Conservation (phyloP, 2,113 vertebrate genomes). For the Sarotherodon lohbergeri region DNA sequence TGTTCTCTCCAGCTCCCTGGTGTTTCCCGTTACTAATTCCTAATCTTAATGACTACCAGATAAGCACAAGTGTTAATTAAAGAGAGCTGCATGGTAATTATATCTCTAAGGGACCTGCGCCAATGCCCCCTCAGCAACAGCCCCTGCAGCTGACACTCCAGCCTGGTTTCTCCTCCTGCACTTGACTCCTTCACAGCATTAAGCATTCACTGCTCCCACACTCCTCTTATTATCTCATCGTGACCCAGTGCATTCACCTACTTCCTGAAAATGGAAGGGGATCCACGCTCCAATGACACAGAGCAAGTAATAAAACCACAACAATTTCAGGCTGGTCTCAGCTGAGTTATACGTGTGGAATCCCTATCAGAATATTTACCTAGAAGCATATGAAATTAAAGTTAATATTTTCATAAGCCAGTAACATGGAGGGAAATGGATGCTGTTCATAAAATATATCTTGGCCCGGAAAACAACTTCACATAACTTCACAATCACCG, state of each 20-base stretch:
- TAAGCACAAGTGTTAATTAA: slow-evolving; percentile 60
- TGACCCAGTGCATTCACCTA: slow-evolving; percentile 35
- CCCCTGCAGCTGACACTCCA: slow-evolving; percentile 36
- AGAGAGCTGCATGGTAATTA: slow-evolving; percentile 49
- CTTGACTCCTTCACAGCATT: slow-evolving; percentile 13
- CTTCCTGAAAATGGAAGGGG: slow-evolving; percentile 8
- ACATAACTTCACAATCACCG: slow-evolving; percentile 4
- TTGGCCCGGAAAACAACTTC: not conserved
- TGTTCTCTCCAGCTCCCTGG: slow-evolving; percentile 36
- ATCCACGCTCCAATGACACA: slow-evolving; percentile 12
- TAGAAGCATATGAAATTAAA: slow-evolving; percentile 31
- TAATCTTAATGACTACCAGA: slow-evolving; percentile 58
- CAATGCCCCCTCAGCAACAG: slow-evolving; percentile 17
- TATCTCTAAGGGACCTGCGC: slow-evolving; percentile 45
- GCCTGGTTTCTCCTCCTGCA: slow-evolving; percentile 6
- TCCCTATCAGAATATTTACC: not conserved
- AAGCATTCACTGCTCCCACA: not conserved
- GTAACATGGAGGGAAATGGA: not conserved
- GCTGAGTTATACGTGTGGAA: not conserved
- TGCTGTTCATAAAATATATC: slow-evolving; percentile 30
- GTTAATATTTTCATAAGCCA: slow-evolving; percentile 2
- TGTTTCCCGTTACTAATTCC: slow-evolving; percentile 38
- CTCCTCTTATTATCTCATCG: slow-evolving; percentile 27
- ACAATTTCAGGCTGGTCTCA: not conserved
- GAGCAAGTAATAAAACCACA: slow-evolving; percentile 27